These are phyloP conservation scores for Endotricha flammealis DNA, from an alignment of 2,888 invertebrate genomes.

Conservation along the genomic window DNA sequence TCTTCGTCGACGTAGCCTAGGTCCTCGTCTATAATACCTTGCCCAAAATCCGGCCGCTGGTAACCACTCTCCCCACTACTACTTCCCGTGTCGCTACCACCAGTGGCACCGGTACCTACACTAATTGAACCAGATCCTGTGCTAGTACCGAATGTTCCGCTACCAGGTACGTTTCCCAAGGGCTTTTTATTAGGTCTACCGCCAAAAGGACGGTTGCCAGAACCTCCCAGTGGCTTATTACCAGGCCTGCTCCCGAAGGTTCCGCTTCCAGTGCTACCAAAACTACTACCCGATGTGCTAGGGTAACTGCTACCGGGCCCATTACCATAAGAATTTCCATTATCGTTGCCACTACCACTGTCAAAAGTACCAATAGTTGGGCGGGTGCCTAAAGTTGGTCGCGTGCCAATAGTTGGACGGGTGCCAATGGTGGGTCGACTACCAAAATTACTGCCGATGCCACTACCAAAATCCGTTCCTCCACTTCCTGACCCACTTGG, in stretches of 20 bases:
- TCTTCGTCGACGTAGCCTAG: conserved; percentile 54
- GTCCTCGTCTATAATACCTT: conserved; percentile 31
- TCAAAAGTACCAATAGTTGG: conserved; percentile 7
- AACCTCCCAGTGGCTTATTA: conserved; percentile 10
- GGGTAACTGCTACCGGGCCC: neutral
- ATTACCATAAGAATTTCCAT: neutral
- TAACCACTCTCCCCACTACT: conserved; percentile 14
- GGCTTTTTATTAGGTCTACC: conserved; percentile 10
- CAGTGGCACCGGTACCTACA: conserved; percentile 1
- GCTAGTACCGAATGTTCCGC: conserved; percentile 5
- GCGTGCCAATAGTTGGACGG: conserved; percentile 5
- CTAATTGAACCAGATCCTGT: conserved; percentile 6
- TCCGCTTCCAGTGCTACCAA: conserved; percentile 8
- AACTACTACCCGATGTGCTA: neutral
- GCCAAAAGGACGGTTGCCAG: conserved; percentile 6
- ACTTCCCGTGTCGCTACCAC: conserved; percentile 9
- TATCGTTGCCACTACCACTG: conserved; percentile 10
- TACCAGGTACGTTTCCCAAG: conserved; percentile 9
- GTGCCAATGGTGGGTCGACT: conserved; percentile 9
- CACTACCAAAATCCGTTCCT: conserved; percentile 5
- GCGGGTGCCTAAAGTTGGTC: conserved; percentile 2
- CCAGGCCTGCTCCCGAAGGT: conserved; percentile 11
- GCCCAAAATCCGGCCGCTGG: conserved; percentile 25
- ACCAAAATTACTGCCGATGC: conserved; percentile 9
- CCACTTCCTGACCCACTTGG: conserved; percentile 12